Evolutionary conservation across 2,797 vertebrate species (phyloP), one percentile per base, ranked within the genome.

Genomic region (Gallinago stenura): DNA sequence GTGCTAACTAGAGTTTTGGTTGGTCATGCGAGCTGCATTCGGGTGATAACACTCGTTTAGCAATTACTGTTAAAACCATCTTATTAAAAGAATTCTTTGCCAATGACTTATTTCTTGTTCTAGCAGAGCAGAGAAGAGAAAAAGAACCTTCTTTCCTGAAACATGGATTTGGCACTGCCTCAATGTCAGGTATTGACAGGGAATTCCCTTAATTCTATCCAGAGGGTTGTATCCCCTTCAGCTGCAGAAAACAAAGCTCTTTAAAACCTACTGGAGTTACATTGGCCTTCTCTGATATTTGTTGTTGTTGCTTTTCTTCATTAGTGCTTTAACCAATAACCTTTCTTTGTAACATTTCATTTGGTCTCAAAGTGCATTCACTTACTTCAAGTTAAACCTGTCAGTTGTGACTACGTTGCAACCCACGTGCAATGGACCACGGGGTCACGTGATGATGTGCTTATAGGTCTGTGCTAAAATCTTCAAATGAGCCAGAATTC

Each of bases 111-210:
- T 90, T 91, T 93, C 65, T 80, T 75, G 2, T 92, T 97, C 73
- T 90, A 96, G 77, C 95, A 99, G 99, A 97, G 97, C 98, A 68
- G 99, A 99, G 97, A 99, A 98, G 97, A 98, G 98, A 58, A 99
- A 98, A 91, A 98, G 99, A n/a, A 99, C 99, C 11, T 99, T 99
- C 96, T 99, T 99, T 96, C 99, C 99, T 0, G 99, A 99, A 97
- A 99, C 99, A 0, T 99, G 99, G 99, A 97, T 99, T 96, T 99
- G 99, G 99, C 98, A 94, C 95, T 99, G 99, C 97, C 95, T 99
- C 96, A 99, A 98, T 37, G 93, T 99, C 98, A 99, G 99, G 99
- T 99, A 99, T 64, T 7, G 60, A 20, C 17, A n/a, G 61, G 43
- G 61, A 69, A 43, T 66, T 88, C 37, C 51, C 50, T 51, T 22